These are phyloP conservation scores for Phylloscopus collybita DNA, from an alignment of 2,797 vertebrate genomes.

Conservation along the genomic window DNA sequence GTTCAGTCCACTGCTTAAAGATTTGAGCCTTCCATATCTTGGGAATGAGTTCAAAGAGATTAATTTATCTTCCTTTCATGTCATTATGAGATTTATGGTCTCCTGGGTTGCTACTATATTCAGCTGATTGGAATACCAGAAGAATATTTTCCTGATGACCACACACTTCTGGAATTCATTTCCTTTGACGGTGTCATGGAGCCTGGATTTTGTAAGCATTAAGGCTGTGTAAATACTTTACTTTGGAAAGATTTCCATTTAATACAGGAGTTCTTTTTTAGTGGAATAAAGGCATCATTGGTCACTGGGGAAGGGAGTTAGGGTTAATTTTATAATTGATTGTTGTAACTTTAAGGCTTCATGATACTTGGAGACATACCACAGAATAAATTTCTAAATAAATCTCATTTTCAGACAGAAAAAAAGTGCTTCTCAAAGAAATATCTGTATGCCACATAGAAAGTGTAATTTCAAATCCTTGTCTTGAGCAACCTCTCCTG, in stretches of 20 bases:
- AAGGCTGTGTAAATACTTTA: not conserved
- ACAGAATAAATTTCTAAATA: not conserved
- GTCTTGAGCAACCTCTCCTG: not conserved
- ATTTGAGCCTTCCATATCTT: conserved; percentile 1
- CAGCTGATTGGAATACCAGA: conserved; percentile 12
- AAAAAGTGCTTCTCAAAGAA: not conserved
- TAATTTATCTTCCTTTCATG: conserved; percentile 45
- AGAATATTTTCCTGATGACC: conserved; percentile 15
- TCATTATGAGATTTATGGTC: conserved; percentile 20
- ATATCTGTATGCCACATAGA: not conserved
- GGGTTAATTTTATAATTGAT: not conserved
- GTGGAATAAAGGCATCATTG: not conserved
- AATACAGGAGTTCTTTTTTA: not conserved
- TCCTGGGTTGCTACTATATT: conserved; percentile 6
- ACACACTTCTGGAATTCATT: conserved; percentile 18
- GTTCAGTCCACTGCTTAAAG: not conserved
- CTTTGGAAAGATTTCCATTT: not conserved
- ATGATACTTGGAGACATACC: not conserved
- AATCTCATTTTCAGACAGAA: not conserved
- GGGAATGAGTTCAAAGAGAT: conserved; percentile 9
- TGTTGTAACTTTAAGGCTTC: not conserved
- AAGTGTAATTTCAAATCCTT: not conserved
- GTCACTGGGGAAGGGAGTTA: not conserved
- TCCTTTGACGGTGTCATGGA: not conserved
- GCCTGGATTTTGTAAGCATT: not conserved